Conservation (phyloP, 2,113 vertebrate genomes). For the Blennius ocellaris region DNA sequence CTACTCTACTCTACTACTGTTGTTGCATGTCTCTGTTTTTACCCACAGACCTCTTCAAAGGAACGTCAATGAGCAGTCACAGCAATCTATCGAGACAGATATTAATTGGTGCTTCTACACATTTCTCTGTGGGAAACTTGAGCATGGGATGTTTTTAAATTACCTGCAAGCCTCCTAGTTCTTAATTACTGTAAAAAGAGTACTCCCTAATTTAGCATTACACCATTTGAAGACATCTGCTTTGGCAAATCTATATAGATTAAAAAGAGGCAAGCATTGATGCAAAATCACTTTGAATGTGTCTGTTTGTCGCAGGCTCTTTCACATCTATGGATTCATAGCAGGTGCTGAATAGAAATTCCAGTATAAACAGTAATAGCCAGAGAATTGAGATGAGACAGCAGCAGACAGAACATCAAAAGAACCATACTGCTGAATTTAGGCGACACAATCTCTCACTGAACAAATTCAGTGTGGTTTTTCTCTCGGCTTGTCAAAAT, state of each 20-base stretch:
- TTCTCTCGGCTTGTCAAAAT: slow-evolving; percentile 44
- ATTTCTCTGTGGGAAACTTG: slow-evolving; percentile 14
- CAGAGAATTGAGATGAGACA: slow-evolving; percentile 18
- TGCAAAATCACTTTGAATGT: neutral
- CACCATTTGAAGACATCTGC: neutral
- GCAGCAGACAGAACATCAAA: slow-evolving; percentile 14
- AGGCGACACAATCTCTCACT: slow-evolving; percentile 28
- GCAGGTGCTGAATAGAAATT: slow-evolving; percentile 14
- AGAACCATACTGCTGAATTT: slow-evolving; percentile 8
- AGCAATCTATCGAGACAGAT: slow-evolving; percentile 26
- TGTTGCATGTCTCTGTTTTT: slow-evolving; percentile 34
- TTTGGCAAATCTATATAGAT: too few relatives aligned
- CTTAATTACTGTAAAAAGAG: slow-evolving; percentile 1
- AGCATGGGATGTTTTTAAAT: slow-evolving; percentile 21
- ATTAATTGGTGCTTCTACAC: slow-evolving; percentile 39
- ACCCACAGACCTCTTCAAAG: slow-evolving; percentile 40
- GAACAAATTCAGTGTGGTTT: slow-evolving; percentile 44
- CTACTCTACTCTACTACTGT: too few relatives aligned
- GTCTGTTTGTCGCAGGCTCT: neutral
- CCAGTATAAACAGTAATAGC: neutral
- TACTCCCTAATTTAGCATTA: neutral
- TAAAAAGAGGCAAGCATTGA: neutral
- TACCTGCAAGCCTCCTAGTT: slow-evolving; percentile 6
- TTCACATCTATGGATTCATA: slow-evolving; percentile 3
- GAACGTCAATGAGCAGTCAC: slow-evolving; percentile 48